Conservation (phyloP, 2,113 vertebrate species). For the Tylochromis polylepis region DNA sequence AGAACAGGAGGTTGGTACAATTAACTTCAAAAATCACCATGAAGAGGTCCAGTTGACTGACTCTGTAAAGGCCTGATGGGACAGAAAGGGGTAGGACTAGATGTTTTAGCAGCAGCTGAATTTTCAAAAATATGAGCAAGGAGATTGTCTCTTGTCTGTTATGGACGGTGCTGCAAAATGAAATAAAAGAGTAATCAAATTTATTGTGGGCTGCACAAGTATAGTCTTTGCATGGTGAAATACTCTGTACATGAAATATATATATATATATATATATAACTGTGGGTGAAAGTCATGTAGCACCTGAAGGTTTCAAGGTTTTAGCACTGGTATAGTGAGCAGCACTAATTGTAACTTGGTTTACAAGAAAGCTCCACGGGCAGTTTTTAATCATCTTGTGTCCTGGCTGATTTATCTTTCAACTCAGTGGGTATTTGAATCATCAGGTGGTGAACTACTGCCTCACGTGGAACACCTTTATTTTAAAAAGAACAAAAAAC, state of each 20-base stretch:
- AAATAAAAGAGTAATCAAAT: background rate
- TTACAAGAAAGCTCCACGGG: background rate
- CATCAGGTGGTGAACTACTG: background rate
- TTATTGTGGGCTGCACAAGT: background rate
- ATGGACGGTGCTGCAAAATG: background rate
- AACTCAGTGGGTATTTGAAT: background rate
- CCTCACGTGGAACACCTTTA: background rate
- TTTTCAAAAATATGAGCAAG: background rate
- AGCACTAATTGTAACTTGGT: background rate
- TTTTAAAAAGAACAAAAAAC: background rate
- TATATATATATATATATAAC: too few relatives aligned
- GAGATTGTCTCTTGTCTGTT: background rate
- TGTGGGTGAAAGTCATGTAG: background rate
- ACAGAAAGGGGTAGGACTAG: background rate
- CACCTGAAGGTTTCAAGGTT: background rate
- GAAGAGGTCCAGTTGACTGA: background rate
- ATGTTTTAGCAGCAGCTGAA: background rate
- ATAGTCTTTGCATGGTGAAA: background rate
- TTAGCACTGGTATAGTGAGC: background rate
- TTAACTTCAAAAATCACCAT: background rate
- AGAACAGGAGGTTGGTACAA: too few relatives aligned
- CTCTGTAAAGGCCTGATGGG: background rate
- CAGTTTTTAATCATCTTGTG: background rate
- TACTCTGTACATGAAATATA: background rate
- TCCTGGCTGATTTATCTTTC: background rate